Evolutionary conservation across 2,888 invertebrate genomes (phyloP).

Genomic region (Ctena decussata): DNA sequence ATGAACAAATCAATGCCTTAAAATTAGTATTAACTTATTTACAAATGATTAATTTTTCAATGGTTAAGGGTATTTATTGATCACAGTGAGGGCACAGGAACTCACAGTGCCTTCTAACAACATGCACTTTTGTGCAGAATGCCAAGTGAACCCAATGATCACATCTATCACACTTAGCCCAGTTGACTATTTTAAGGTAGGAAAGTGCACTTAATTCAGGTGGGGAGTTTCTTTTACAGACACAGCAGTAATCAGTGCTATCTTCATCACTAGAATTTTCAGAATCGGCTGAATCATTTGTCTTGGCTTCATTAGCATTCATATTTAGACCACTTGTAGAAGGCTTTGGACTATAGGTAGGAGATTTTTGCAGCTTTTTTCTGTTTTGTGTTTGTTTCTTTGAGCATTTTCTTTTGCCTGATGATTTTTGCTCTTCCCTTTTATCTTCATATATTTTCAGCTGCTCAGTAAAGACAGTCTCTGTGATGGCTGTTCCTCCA

Average conservation of each 20-base stretch:
- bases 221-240: neutral
- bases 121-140: neutral
- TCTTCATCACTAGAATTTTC: neutral
- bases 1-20: too few relatives aligned
- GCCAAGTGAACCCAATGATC: neutral
- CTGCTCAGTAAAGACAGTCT: too few relatives aligned
- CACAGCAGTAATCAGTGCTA: neutral
- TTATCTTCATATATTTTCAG: too few relatives aligned
- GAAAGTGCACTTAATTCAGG: neutral
- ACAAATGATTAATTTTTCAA: too few relatives aligned
- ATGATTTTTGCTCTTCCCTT: neutral
- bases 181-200: neutral
- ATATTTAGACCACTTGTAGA: neutral
- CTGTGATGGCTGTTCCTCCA: neutral
- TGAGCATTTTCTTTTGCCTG: neutral
- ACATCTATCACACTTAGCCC: conserved; percentile 11
- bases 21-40: too few relatives aligned
- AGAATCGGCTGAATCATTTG: too few relatives aligned
- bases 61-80: too few relatives aligned
- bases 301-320: neutral
- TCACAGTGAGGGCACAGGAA: conserved; percentile 13
- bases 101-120: neutral
- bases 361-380: neutral
- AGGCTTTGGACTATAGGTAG: neutral
- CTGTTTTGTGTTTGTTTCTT: neutral